A percentile compares a stretch with the other conserved stretches of the same genome.
phyloP scores from a whole-genome alignment of 2,888 invertebrate species.

The Athalia circularis region DNA sequence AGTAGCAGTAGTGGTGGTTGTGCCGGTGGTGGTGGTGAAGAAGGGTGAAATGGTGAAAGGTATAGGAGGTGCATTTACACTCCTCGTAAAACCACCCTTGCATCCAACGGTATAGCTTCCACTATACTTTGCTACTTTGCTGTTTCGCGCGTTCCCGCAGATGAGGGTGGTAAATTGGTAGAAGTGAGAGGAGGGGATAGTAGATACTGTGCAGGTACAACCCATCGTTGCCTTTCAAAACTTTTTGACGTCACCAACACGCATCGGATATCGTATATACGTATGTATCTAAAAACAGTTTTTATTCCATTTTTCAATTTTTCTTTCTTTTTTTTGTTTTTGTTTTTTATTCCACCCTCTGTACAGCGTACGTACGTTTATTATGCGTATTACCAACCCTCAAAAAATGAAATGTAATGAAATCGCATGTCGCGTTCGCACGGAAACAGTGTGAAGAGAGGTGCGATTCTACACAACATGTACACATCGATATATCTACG shows the following conservation, averaged over 20 bases:
- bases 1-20: too few relatives aligned
- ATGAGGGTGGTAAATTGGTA: background rate
- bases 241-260: background rate
- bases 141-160: background rate
- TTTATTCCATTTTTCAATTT: conserved; percentile 1
- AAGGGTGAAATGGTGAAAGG: conserved; percentile 20
- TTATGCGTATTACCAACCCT: background rate
- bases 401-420: too few relatives aligned
- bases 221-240: background rate
- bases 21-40: too few relatives aligned
- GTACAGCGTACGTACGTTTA: background rate
- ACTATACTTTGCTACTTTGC: background rate
- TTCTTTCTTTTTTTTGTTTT: too few relatives aligned
- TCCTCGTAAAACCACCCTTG: conserved; percentile 36
- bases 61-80: conserved; percentile 20
- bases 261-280: too few relatives aligned
- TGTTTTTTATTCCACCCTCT: too few relatives aligned
- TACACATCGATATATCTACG: too few relatives aligned
- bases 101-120: background rate
- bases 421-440: too few relatives aligned
- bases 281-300: conserved; percentile 12
- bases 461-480: too few relatives aligned
- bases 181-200: conserved; percentile 44
- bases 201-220: background rate
- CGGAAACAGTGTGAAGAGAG: too few relatives aligned